Conservation (phyloP, 2,888 invertebrate genomes). For the Drosophila melanocephala region DNA sequence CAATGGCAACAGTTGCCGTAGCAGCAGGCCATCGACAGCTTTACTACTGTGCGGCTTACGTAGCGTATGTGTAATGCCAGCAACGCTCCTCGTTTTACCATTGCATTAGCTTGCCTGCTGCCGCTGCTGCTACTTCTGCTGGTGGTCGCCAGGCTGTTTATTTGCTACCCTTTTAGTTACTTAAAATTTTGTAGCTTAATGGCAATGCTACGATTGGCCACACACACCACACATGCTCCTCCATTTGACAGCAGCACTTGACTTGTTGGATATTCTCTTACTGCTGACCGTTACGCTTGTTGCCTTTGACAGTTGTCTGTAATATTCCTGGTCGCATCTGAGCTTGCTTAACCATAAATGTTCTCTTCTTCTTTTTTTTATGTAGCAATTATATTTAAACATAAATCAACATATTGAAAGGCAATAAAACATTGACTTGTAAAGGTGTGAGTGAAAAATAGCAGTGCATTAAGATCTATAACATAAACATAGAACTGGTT, state of each 20-base stretch:
- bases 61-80: conserved; percentile 61
- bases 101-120: background rate
- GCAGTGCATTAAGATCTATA: too few species aligned
- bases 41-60: conserved; percentile 54
- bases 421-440: too few species aligned
- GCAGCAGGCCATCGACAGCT: conserved; percentile 51
- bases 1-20: background rate
- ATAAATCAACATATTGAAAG: too few species aligned
- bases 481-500: too few species aligned
- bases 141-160: conserved; percentile 52
- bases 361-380: background rate
- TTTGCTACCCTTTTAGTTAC: conserved; percentile 76
- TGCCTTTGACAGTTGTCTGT: conserved; percentile 63
- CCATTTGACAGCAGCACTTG: conserved; percentile 41
- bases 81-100: conserved; percentile 3
- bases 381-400: too few species aligned
- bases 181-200: conserved; percentile 80
- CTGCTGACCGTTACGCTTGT: conserved; percentile 53
- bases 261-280: conserved; percentile 56
- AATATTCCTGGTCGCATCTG: conserved; percentile 43
- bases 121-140: conserved; percentile 3
- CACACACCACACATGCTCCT: background rate
- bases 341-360: conserved; percentile 37
- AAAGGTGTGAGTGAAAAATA: too few species aligned
- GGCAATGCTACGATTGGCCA: conserved; percentile 67